Evolutionary conservation across 2,888 invertebrate genomes (phyloP).

Genomic region (Drosophila imparisetae): DNA sequence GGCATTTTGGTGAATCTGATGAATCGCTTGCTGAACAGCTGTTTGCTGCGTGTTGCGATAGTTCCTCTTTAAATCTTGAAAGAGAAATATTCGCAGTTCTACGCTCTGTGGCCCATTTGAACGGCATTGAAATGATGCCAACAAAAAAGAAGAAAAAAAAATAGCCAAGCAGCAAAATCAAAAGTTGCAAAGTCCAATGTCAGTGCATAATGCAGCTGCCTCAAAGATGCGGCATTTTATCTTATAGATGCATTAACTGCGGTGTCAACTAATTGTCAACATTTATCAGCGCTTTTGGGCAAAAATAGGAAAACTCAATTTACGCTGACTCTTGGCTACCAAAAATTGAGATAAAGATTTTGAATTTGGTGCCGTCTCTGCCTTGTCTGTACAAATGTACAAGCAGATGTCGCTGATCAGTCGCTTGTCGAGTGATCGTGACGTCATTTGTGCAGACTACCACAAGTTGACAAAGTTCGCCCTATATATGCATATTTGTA

Average conservation of each 20-base stretch:
- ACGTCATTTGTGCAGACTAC: constrained; percentile 58
- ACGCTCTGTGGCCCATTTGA: constrained; percentile 43
- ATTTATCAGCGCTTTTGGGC: constrained; percentile 69
- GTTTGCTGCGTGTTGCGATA: constrained; percentile 38
- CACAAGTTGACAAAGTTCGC: constrained; percentile 32
- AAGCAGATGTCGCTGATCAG: constrained; percentile 53
- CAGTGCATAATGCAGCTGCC: constrained; percentile 50
- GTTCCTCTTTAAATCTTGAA: not conserved
- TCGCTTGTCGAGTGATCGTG: constrained; percentile 71
- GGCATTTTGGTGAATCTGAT: constrained; percentile 1
- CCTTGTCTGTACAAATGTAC: constrained; percentile 1
- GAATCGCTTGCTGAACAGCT: constrained; percentile 49
- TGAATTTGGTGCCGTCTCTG: constrained; percentile 20
- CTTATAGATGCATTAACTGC: constrained; percentile 40
- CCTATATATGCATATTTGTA: constrained; percentile 16
- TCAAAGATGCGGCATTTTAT: constrained; percentile 33
- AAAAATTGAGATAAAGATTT: constrained; percentile 23
- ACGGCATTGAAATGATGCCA: constrained; percentile 72
- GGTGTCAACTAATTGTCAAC: constrained; percentile 51
- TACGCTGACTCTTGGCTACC: constrained; percentile 33
- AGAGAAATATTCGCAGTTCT: not conserved
- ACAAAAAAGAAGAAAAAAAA: constrained; percentile 14
- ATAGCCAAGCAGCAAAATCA: constrained; percentile 18
- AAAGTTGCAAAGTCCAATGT: constrained; percentile 70
- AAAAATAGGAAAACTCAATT: constrained; percentile 40